A percentile compares a stretch with the other conserved stretches of the same genome.
Evolutionary conservation across 1,140 invertebrate genomes (phyloP).

Genomic region (Panonychus citri): DNA sequence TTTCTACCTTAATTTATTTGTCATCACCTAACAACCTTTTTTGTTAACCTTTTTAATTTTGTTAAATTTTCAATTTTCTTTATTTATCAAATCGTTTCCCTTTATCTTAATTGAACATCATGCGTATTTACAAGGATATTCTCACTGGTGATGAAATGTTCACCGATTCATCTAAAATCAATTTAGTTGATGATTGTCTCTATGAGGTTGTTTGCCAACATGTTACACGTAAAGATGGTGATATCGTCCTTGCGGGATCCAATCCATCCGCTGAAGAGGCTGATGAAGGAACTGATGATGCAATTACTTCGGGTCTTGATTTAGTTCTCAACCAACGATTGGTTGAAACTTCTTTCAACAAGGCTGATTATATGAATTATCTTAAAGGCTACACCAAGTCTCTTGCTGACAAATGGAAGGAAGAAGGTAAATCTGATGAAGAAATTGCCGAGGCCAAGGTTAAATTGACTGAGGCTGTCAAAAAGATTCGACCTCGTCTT

Average conservation of each 20-base stretch:
- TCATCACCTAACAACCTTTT: too few relatives aligned
- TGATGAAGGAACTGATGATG: constrained; percentile 54
- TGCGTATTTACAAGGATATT: too few relatives aligned
- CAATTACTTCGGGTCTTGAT: constrained; percentile 58
- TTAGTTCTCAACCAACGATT: constrained; percentile 77
- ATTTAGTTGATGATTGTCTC: constrained; percentile 70
- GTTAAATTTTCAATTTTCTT: too few relatives aligned
- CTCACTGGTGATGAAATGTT: constrained; percentile 80
- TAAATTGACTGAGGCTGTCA: constrained; percentile 85
- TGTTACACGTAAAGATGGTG: constrained; percentile 44
- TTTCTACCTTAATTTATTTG: too few relatives aligned
- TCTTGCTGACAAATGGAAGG: constrained; percentile 53
- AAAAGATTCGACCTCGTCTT: constrained; percentile 68
- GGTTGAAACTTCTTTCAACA: constrained; percentile 42
- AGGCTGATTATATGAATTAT: constrained; percentile 55
- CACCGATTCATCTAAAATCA: constrained; percentile 86
- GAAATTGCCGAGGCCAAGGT: constrained; percentile 35
- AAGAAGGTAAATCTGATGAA: constrained; percentile 31
- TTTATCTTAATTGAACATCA: too few relatives aligned
- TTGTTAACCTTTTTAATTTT: too few relatives aligned
- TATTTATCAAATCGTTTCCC: too few relatives aligned
- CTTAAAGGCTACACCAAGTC: constrained; percentile 93
- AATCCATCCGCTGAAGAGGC: constrained; percentile 71
- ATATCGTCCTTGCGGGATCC: constrained; percentile 54
- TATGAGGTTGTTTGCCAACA: constrained; percentile 64